Evolutionary conservation across 2,797 vertebrate species (phyloP).

Genomic region (Sebastes aleutianus): DNA sequence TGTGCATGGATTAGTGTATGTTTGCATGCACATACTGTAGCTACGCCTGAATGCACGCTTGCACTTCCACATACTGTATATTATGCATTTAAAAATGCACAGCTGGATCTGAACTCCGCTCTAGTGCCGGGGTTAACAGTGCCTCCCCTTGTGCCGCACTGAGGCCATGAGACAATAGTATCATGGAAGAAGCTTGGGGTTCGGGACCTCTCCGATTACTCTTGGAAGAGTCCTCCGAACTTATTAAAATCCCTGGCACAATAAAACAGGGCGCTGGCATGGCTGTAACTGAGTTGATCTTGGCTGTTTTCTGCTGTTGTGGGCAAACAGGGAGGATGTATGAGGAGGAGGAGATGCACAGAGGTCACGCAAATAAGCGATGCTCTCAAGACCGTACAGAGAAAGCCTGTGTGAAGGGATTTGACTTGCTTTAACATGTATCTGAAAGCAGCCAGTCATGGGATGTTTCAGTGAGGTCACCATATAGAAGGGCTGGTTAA

Average conservation of each 20-base stretch:
- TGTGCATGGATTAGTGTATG: neutral
- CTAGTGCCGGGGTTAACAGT: neutral
- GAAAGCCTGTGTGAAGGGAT: neutral
- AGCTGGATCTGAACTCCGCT: neutral
- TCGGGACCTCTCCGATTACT: conserved; percentile 30
- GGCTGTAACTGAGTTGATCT: conserved; percentile 53
- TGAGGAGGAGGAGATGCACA: conserved; percentile 26
- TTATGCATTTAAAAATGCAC: conserved; percentile 14
- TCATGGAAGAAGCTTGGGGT: conserved; percentile 17
- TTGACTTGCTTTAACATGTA: neutral
- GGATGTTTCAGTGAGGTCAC: neutral
- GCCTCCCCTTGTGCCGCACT: neutral
- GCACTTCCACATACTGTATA: conserved; percentile 5
- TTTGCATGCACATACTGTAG: conserved; percentile 13
- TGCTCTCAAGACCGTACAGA: neutral
- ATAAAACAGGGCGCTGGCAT: conserved; percentile 43
- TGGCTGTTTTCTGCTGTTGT: conserved; percentile 40
- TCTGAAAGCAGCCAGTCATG: neutral
- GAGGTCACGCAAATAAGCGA: conserved; percentile 28
- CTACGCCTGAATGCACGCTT: conserved; percentile 17
- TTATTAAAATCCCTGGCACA: conserved; percentile 53
- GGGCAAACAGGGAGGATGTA: conserved; percentile 43
- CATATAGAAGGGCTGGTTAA: neutral
- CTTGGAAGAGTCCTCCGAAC: conserved; percentile 34
- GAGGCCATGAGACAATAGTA: conserved; percentile 24